Evolutionary conservation across 2,888 invertebrate species (phyloP).

Genomic region (Cephus pygmeus): DNA sequence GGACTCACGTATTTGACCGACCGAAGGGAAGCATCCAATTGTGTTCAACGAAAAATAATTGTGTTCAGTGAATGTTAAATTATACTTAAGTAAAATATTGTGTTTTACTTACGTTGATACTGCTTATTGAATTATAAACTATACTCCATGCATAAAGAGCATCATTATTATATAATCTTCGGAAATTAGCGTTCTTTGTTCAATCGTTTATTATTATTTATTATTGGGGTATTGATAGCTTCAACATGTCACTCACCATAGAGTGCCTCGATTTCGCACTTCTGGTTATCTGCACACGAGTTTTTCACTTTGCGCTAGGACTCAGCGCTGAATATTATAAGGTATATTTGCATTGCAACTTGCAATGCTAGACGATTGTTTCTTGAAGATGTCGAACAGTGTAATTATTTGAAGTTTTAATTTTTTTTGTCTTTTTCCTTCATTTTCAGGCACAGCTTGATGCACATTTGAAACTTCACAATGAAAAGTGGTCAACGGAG

Average conservation of each 20-base stretch:
- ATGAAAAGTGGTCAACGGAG: slow-evolving; percentile 57
- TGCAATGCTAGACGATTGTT: neutral
- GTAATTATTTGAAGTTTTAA: neutral
- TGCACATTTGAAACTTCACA: slow-evolving; percentile 58
- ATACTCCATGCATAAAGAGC: neutral
- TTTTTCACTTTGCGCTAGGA: slow-evolving; percentile 53
- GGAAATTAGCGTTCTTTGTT: neutral
- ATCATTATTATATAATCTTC: neutral
- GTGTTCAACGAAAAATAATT: slow-evolving; percentile 9
- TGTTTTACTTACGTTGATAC: neutral
- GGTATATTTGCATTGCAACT: slow-evolving; percentile 28
- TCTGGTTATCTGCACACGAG: slow-evolving; percentile 48
- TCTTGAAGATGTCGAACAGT: neutral
- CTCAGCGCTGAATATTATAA: slow-evolving; percentile 52
- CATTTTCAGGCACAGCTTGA: slow-evolving; percentile 54
- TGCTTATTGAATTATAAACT: neutral
- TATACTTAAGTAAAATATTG: neutral
- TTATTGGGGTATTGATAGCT: neutral
- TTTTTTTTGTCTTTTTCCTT: neutral
- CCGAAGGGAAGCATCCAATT: neutral
- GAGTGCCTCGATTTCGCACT: slow-evolving; percentile 53
- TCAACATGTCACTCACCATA: slow-evolving; percentile 46
- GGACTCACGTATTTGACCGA: neutral
- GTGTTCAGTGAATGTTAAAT: slow-evolving; percentile 11
- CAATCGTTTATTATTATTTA: neutral